These are phyloP conservation scores for Lepetodrilus schrolli DNA, from an alignment of 2,888 invertebrate genomes.

Conservation along the genomic window DNA sequence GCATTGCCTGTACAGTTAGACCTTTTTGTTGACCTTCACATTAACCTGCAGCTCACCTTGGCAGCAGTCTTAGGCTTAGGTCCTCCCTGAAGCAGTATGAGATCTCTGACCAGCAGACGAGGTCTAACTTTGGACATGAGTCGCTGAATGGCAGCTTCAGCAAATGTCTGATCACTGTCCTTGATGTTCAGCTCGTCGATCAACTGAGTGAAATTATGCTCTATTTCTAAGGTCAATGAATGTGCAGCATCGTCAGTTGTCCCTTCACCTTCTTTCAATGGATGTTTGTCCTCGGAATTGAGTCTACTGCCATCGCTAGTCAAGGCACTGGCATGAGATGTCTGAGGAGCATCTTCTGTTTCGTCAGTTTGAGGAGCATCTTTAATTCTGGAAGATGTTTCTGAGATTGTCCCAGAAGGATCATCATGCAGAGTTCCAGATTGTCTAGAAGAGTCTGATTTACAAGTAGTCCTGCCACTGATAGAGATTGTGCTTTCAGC, in stretches of 20 bases:
- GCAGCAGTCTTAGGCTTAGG: conserved; percentile 39
- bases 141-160: conserved; percentile 75
- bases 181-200: not conserved
- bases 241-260: too few species aligned
- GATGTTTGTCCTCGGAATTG: not conserved
- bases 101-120: conserved; percentile 81
- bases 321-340: not conserved
- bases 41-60: not conserved
- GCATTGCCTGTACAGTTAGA: too few species aligned
- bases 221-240: too few species aligned
- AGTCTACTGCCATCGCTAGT: not conserved
- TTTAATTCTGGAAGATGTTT: not conserved
- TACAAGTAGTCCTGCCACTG: too few species aligned
- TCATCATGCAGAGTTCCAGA: too few species aligned
- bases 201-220: too few species aligned
- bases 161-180: conserved; percentile 38
- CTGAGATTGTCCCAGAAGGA: not conserved
- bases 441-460: too few species aligned
- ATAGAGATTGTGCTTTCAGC: conserved; percentile 74
- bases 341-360: not conserved
- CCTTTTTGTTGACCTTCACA: too few species aligned
- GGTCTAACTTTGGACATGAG: conserved; percentile 80
- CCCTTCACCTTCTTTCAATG: not conserved
- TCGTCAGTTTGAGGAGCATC: not conserved
- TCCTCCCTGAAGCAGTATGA: conserved; percentile 80